These are phyloP conservation scores for Lottia gigantea DNA, from an alignment of 2,888 invertebrate species.

Conservation along the genomic window DNA sequence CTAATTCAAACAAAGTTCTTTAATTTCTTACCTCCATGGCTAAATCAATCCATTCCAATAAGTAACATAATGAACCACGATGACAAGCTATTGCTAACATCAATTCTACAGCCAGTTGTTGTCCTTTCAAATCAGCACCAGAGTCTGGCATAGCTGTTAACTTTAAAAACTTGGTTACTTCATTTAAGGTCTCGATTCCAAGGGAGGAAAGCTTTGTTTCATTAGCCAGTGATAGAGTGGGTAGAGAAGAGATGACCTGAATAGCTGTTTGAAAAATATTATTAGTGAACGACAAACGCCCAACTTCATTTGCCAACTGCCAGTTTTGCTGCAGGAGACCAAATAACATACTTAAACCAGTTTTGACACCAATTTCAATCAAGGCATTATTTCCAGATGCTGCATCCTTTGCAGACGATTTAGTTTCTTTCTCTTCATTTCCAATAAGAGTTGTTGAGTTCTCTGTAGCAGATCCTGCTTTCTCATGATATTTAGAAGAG, in stretches of 20 bases:
- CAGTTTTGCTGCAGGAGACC: conserved; percentile 74
- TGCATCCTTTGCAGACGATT: not conserved
- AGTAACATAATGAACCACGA: conserved; percentile 73
- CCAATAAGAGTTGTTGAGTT: conserved; percentile 14
- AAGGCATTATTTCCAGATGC: conserved; percentile 70
- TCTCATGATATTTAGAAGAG: conserved; percentile 71
- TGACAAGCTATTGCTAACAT: conserved; percentile 74
- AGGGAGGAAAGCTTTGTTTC: conserved; percentile 72
- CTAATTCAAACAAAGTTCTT: too few species aligned
- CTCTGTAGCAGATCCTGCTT: conserved; percentile 22
- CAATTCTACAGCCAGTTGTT: conserved; percentile 70
- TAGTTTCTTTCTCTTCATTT: conserved; percentile 20
- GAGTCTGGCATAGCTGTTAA: conserved; percentile 71
- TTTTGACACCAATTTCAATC: conserved; percentile 75
- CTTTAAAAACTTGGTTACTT: conserved; percentile 71
- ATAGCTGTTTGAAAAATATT: conserved; percentile 74
- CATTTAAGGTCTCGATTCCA: conserved; percentile 70
- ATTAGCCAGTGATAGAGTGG: conserved; percentile 74
- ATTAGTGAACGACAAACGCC: conserved; percentile 71
- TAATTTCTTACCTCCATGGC: conserved; percentile 67
- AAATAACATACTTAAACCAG: conserved; percentile 74
- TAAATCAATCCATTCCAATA: conserved; percentile 76
- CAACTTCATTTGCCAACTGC: conserved; percentile 58
- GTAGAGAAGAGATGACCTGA: conserved; percentile 72
- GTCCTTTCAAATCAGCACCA: conserved; percentile 70